A percentile compares a stretch with the other conserved stretches of the same genome.
phyloP scores from a whole-genome alignment of 2,113 vertebrate genomes.

The Patagioenas fasciata region DNA sequence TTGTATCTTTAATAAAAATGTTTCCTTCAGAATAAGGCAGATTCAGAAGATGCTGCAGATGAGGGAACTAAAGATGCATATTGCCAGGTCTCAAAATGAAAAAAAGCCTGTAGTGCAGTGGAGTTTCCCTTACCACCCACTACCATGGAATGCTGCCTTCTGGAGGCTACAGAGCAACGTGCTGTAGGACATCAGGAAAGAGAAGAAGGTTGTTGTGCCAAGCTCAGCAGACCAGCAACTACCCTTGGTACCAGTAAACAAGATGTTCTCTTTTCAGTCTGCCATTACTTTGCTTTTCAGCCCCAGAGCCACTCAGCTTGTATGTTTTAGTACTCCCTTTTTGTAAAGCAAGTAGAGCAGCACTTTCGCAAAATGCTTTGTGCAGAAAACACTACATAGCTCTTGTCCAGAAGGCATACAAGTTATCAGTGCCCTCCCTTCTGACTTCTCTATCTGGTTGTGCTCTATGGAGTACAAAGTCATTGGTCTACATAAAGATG shows the following conservation, averaged over 20 bases:
- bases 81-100: neutral
- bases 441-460: neutral
- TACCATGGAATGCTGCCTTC: accelerated
- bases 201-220: neutral
- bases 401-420: neutral
- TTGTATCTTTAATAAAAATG: neutral
- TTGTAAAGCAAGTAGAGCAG: neutral
- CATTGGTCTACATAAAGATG: neutral
- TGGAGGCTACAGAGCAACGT: neutral
- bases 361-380: neutral
- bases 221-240: neutral
- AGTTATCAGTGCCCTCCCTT: neutral
- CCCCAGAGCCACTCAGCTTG: neutral
- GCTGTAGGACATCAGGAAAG: neutral
- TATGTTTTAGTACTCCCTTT: neutral
- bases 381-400: neutral
- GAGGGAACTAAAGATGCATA: neutral
- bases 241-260: neutral
- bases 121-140: neutral
- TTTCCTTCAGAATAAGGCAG: neutral
- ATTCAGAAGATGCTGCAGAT: neutral
- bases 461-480: neutral
- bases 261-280: neutral
- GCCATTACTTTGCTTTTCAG: neutral
- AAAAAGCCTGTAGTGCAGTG: neutral